Conservation (phyloP, 2,888 invertebrate species). For the Eurytoma adleriae region DNA sequence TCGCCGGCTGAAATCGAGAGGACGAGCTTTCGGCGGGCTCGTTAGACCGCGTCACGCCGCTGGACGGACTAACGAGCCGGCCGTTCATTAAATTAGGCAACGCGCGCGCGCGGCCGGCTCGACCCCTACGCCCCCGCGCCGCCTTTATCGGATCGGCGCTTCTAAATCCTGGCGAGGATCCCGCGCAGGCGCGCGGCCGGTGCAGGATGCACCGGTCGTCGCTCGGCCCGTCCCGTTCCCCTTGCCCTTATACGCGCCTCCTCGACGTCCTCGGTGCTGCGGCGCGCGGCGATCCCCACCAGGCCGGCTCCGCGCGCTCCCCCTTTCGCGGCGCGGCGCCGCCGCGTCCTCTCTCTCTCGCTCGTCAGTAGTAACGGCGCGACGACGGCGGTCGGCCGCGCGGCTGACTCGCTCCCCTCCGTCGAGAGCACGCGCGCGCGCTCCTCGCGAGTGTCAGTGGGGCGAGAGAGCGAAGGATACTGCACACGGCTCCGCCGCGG, state of each 20-base stretch:
- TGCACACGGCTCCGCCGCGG: neutral
- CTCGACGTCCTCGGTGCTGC: neutral
- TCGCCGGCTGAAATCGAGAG: too few relatives aligned
- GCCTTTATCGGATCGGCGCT: slow-evolving; percentile 16
- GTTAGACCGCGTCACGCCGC: neutral
- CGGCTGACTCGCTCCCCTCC: slow-evolving; percentile 21
- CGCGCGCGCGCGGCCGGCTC: neutral
- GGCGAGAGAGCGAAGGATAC: slow-evolving; percentile 39
- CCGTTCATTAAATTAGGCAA: slow-evolving; percentile 37
- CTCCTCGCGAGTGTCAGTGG: slow-evolving; percentile 43
- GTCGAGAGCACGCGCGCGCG: neutral
- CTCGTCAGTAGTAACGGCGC: slow-evolving; percentile 10
- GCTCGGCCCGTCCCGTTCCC: neutral
- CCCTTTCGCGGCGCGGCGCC: slow-evolving; percentile 26
- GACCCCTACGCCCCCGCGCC: neutral
- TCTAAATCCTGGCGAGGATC: slow-evolving; percentile 10
- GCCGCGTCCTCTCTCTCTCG: slow-evolving; percentile 1
- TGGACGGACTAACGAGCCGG: slow-evolving; percentile 27
- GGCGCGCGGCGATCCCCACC: neutral
- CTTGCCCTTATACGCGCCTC: slow-evolving; percentile 12
- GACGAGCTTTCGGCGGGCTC: slow-evolving; percentile 1
- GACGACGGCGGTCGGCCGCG: slow-evolving; percentile 35
- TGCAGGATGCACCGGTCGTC: neutral
- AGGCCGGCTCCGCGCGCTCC: slow-evolving; percentile 1
- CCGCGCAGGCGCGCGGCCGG: neutral